Percentiles rank a stretch among this genome's conserved stretches.
Conservation (phyloP, 2,797 vertebrate species). For the Spinus olivaceus region DNA sequence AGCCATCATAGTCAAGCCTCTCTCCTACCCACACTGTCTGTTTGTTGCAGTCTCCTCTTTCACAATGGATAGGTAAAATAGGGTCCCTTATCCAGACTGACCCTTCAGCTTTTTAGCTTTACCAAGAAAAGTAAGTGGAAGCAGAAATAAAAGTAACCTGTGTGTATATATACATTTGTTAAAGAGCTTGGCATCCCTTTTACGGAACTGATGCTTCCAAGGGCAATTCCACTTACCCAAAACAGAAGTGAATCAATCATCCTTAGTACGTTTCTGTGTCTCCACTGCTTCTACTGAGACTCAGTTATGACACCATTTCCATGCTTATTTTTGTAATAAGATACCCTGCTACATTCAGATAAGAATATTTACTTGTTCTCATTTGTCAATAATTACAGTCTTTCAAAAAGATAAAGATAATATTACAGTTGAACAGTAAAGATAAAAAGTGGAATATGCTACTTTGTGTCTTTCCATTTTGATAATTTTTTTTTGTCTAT, state of each 20-base stretch:
- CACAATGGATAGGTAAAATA: not conserved
- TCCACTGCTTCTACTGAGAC: not conserved
- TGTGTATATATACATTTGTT: not conserved
- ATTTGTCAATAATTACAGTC: not conserved
- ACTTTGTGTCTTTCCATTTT: not conserved
- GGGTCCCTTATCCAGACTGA: not conserved
- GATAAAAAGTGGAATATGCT: not conserved
- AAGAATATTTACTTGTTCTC: not conserved
- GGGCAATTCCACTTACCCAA: not conserved
- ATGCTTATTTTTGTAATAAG: not conserved
- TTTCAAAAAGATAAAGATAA: not conserved
- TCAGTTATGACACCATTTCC: not conserved
- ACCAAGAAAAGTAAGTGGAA: not conserved
- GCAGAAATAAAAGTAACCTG: not conserved
- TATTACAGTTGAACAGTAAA: not conserved
- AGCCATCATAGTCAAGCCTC: not conserved
- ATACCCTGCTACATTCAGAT: not conserved
- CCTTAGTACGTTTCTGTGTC: not conserved
- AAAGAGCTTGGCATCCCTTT: not conserved
- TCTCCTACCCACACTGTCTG: not conserved
- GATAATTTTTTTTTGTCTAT: not conserved
- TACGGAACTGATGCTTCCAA: not conserved
- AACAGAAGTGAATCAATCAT: not conserved
- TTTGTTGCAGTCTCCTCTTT: not conserved
- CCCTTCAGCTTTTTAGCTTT: not conserved